These are phyloP conservation scores for Xiphophorus birchmanni DNA, from an alignment of 2,797 vertebrate genomes.

Conservation along the genomic window DNA sequence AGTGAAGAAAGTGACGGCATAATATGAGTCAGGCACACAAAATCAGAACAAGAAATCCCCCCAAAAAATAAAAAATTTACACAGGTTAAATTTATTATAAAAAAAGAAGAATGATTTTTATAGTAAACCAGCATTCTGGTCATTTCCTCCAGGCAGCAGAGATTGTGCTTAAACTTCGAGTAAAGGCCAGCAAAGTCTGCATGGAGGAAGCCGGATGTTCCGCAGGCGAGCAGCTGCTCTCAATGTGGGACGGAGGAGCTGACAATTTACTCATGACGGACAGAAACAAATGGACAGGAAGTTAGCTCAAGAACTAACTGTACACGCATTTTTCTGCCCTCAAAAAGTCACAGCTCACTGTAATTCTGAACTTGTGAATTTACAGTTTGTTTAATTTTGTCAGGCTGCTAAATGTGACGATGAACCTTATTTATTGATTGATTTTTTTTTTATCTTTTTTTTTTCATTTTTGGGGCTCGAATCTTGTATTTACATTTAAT, in stretches of 20 bases:
- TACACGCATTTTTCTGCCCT: not conserved
- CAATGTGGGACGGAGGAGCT: conserved; percentile 14
- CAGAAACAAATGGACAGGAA: conserved; percentile 15
- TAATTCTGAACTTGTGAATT: not conserved
- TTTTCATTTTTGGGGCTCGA: not conserved
- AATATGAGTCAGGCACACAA: conserved; percentile 13
- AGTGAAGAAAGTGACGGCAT: not conserved
- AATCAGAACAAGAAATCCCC: conserved; percentile 9
- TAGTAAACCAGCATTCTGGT: conserved; percentile 27
- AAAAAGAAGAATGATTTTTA: conserved; percentile 9
- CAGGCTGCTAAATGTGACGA: not conserved
- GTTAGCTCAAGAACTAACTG: not conserved
- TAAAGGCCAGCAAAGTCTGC: conserved; percentile 39
- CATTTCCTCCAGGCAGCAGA: conserved; percentile 29
- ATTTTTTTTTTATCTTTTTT: not conserved
- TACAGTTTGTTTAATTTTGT: not conserved
- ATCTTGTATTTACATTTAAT: not conserved
- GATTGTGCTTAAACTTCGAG: conserved; percentile 49
- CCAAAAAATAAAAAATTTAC: conserved; percentile 5
- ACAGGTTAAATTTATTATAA: conserved; percentile 29
- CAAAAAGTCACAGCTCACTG: conserved; percentile 1
- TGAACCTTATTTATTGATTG: no score
- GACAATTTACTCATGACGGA: conserved; percentile 4
- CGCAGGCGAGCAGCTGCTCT: conserved; percentile 38
- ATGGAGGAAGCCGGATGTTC: conserved; percentile 36